Evolutionary conservation across 2,888 invertebrate genomes (phyloP), one percentile per base, ranked within the genome.

Genomic region (Dugesia japonica): DNA sequence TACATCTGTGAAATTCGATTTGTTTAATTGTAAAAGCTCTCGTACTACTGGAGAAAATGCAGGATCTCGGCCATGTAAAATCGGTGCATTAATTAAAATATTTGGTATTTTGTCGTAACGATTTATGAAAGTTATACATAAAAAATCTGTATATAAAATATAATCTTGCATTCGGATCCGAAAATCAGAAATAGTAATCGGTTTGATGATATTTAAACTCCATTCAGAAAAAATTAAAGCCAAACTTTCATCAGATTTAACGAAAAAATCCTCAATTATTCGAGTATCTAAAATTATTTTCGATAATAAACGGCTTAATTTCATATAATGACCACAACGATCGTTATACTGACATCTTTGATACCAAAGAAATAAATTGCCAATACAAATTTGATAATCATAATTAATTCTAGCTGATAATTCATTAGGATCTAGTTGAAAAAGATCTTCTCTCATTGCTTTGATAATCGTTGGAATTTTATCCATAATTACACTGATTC

Each of bases 81-180:
- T n/a, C 7, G 56, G 56, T 4, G 56, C 56, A 23, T 56, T 56
- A 9, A 56, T 4, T 56, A 56, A 56, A 20, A 56, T 23, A 56
- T 56, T 56, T n/a, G 56, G 56, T 4, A 56, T 56, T 56, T 56
- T 56, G 17, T 56, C 56, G 23, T 56, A 56, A 4, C 56, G 56
- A 56, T 56, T 56, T 4, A 56, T 56, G 56, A 56, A 56, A 13
- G 56, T 23, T 20, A 56, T 56, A n/a, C 56, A 56, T n/a, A 56
- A 56, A n/a, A 20, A 23, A 56, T 56, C 56, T 56, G 56, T 56
- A 23, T 20, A 56, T n/a, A 56, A 56, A 23, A 56, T 56, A 56
- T 56, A 56, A n/a, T 56, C 56, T n/a, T 56, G 56, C 56, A 56
- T 56, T 56, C 56, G 56, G 23, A 56, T 56, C n/a, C 56, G 56